These are phyloP conservation scores for Palythoa caribaeorum DNA, from an alignment of 92 coral and sea anemone genomes.

Conservation along the genomic window DNA sequence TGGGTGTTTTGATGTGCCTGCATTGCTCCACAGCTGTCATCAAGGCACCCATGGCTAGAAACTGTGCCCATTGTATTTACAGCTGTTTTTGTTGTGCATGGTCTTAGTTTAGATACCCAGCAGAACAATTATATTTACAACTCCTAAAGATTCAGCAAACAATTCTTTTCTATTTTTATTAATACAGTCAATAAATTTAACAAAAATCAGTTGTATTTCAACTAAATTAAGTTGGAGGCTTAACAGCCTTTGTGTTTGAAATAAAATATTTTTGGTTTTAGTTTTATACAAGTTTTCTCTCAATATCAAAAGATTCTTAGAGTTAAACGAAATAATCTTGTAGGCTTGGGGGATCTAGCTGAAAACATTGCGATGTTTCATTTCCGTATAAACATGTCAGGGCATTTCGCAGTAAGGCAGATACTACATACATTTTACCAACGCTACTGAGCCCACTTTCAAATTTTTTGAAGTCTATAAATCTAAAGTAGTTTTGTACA, in stretches of 20 bases:
- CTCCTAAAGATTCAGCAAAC: constrained; percentile 20
- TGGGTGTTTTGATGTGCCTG: constrained; percentile 23
- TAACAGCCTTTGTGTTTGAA: constrained; percentile 14
- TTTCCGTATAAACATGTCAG: constrained; percentile 53
- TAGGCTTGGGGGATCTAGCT: constrained; percentile 53
- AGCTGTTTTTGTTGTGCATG: constrained; percentile 43
- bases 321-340: constrained; percentile 44
- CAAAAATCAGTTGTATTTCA: constrained; percentile 21
- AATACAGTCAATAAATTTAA: constrained; percentile 4
- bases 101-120: constrained; percentile 35
- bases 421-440: constrained; percentile 60
- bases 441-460: constrained; percentile 53
- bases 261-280: constrained; percentile 17
- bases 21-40: constrained; percentile 15
- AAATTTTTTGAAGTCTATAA: constrained; percentile 53
- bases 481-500: constrained; percentile 46
- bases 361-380: constrained; percentile 49
- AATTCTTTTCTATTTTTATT: constrained; percentile 10
- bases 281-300: constrained; percentile 20
- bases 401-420: constrained; percentile 58
- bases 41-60: constrained; percentile 28
- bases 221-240: neutral
- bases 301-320: constrained; percentile 18
- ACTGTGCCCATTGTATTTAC: constrained; percentile 38
- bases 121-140: constrained; percentile 23